phyloP scores from a whole-genome alignment of 2,888 invertebrate genomes.

The Phortica magna region DNA sequence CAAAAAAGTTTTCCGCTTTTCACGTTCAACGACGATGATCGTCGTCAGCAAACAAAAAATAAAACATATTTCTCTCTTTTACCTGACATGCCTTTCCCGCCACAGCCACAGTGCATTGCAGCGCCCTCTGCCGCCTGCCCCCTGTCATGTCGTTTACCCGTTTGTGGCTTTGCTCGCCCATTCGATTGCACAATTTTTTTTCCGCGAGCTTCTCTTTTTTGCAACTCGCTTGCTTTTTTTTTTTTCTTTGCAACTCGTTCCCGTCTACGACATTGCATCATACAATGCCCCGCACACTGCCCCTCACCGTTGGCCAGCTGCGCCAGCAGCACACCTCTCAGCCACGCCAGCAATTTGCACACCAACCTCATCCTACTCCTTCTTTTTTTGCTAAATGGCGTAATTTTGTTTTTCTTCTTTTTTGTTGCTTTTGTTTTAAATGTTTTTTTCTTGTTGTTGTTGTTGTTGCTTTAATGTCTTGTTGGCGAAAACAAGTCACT shows the following conservation, averaged over 20 bases:
- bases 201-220: neutral
- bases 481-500: constrained; percentile 17
- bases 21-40: constrained; percentile 78
- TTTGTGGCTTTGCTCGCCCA: neutral
- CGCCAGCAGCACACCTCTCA: neutral
- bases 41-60: constrained; percentile 55
- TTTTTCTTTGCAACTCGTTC: neutral
- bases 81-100: neutral
- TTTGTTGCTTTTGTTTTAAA: constrained; percentile 1
- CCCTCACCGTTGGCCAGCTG: neutral
- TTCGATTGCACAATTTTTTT: constrained; percentile 21
- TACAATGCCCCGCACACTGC: too few relatives aligned
- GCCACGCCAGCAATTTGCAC: neutral
- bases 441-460: constrained; percentile 1
- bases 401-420: neutral
- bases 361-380: constrained; percentile 9
- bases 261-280: neutral
- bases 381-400: neutral
- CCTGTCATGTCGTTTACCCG: neutral
- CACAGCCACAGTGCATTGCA: too few relatives aligned
- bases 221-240: too few relatives aligned
- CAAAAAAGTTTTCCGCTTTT: constrained; percentile 77
- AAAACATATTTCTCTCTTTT: constrained; percentile 21
- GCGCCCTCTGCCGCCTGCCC: too few relatives aligned
- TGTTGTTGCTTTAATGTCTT: neutral